These are phyloP conservation scores for Globicephala melas DNA, from an alignment of 2,113 vertebrate genomes.

Conservation along the genomic window DNA sequence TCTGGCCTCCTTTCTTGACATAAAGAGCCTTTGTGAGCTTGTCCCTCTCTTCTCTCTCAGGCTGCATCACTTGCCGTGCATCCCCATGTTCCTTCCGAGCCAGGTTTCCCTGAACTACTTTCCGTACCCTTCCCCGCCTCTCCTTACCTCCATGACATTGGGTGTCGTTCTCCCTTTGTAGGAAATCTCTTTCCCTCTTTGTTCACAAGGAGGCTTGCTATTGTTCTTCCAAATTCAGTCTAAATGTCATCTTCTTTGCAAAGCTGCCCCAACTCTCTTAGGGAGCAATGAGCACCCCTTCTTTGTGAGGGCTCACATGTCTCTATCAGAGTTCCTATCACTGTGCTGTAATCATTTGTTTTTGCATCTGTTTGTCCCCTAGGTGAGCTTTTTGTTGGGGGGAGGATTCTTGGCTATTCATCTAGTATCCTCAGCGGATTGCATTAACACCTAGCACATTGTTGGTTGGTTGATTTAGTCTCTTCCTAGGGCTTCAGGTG, in stretches of 20 bases:
- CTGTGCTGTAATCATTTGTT: background rate
- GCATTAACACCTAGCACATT: background rate
- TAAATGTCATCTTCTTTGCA: background rate
- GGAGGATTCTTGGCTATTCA: background rate
- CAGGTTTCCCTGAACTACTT: background rate
- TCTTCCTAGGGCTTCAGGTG: background rate
- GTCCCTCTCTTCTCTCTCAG: background rate
- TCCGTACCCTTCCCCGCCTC: background rate
- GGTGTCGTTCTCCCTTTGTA: background rate
- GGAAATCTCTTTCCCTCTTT: background rate
- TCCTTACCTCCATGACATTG: background rate
- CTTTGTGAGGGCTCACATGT: background rate
- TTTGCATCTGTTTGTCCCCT: background rate
- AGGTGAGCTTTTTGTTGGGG: background rate
- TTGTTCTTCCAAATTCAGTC: background rate
- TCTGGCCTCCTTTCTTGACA: background rate
- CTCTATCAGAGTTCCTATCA: background rate
- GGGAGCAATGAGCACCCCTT: background rate
- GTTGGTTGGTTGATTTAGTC: background rate
- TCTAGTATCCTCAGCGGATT: background rate
- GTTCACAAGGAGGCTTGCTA: background rate
- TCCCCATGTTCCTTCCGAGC: background rate
- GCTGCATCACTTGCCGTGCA: background rate
- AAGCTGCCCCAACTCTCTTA: background rate
- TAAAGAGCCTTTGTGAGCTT: background rate